Evolutionary conservation across 2,888 invertebrate species (phyloP), one percentile per base, ranked within the genome.

Genomic region (Epinotia bilunana): DNA sequence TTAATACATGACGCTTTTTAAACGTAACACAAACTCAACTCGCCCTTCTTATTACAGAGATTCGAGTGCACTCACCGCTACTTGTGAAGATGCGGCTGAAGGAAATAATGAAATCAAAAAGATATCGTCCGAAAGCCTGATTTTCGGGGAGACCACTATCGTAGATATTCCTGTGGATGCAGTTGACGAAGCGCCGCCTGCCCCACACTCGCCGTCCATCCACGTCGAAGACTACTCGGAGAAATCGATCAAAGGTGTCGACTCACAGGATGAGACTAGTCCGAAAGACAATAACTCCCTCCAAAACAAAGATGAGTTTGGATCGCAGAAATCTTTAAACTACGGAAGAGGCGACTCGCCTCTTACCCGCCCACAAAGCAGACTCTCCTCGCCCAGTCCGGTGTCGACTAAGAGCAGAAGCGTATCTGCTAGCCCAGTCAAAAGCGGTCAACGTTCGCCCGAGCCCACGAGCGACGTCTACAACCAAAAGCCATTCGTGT

Each of bases 141-240:
- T 80, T 43, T 76, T 83, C n/a, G 83, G 84, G 1, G 81, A 81
- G 53, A 79, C 79, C 12, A 82, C 82, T 1, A 81, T 83, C 63
- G 78, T 79, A 1, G 80, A 80, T 49, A 76, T 81, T 13, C 73
- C 80, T 3, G 79, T 76, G 16, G 81, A 81, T 5, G 83, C 84
- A 64, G 79, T 73, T 13, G 79, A 83, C 53, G 79, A 79, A n/a
- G 76, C 81, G 11, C 81, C 84, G 4, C 80, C 83, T 43, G 83
- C 86, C 16, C 87, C 87, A 5, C 87, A 87, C 0, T 91, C 92
- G 18, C 91, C 91, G 9, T 92, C 93, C 9, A 87, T 92, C 28
- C 86, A 82, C 64, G 83, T 91, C 58, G 92, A 92, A 76, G 91
- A 93, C 76, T 87, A 85, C 73, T 91, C 91, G 0, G 91, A 91